phyloP scores from a whole-genome alignment of 1,140 invertebrate genomes.

The Chlorops oryzae region DNA sequence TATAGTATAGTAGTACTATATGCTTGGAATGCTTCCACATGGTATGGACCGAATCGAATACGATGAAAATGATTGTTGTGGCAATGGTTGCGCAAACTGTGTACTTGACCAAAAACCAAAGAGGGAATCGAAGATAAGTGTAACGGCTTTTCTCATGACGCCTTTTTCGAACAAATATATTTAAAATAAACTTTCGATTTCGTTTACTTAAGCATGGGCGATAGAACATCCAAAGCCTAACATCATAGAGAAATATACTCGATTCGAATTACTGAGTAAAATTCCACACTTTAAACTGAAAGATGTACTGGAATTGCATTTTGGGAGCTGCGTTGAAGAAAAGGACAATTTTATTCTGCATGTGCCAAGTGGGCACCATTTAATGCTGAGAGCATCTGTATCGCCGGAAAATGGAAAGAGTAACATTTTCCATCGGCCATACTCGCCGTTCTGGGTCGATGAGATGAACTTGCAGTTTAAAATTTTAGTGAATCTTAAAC shows the following conservation, averaged over 20 bases:
- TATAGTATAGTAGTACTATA: neutral
- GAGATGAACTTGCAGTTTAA: slow-evolving; percentile 27
- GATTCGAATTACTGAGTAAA: slow-evolving; percentile 23
- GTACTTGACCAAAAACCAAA: slow-evolving; percentile 32
- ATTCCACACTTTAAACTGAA: slow-evolving; percentile 6
- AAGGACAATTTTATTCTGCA: slow-evolving; percentile 21
- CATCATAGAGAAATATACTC: slow-evolving; percentile 24
- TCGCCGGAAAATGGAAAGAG: neutral
- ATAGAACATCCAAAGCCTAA: slow-evolving; percentile 25
- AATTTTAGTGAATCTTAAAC: slow-evolving; percentile 35
- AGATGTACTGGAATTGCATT: slow-evolving; percentile 27
- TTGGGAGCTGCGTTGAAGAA: slow-evolving; percentile 8
- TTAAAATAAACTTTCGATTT: too few species aligned
- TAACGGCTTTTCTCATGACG: too few species aligned
- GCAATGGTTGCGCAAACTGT: slow-evolving; percentile 44
- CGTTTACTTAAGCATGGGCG: neutral
- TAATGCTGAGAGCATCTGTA: slow-evolving; percentile 30
- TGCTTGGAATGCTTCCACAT: neutral
- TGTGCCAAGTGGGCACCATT: slow-evolving; percentile 36
- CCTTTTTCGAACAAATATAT: too few species aligned
- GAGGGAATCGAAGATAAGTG: too few species aligned
- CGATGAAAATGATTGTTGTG: slow-evolving; percentile 33
- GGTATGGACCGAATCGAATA: too few species aligned
- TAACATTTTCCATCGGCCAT: slow-evolving; percentile 23
- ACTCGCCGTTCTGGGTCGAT: slow-evolving; percentile 41